Percentiles rank a stretch among this genome's conserved stretches.
Evolutionary conservation across 2,888 invertebrate species (phyloP).

Genomic region (Limnephilus rhombicus): DNA sequence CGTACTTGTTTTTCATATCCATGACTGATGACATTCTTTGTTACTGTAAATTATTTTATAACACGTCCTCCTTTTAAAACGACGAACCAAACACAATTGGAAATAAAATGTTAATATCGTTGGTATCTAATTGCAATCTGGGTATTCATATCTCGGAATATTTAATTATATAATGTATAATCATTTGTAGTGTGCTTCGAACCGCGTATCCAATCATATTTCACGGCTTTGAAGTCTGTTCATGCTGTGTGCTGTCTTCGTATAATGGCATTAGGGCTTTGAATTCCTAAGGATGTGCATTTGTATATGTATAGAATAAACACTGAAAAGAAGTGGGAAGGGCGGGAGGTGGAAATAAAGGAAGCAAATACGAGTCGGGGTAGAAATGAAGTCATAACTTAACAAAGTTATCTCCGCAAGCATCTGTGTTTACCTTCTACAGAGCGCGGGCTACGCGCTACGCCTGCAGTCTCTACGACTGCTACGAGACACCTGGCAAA

Average conservation of each 20-base stretch:
- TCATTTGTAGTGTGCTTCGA: not conserved
- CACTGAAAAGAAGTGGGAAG: not conserved
- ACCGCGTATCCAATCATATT: not conserved
- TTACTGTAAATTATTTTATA: not conserved
- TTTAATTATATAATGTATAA: not conserved
- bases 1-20: too few species aligned
- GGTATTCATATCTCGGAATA: not conserved
- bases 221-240: not conserved
- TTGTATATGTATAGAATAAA: constrained; percentile 3
- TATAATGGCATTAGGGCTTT: not conserved
- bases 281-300: constrained; percentile 11
- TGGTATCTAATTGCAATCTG: not conserved
- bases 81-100: not conserved
- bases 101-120: not conserved
- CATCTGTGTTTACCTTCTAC: constrained; percentile 31
- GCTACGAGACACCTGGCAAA: not conserved
- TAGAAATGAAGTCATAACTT: constrained; percentile 14
- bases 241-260: not conserved
- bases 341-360: not conserved
- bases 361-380: not conserved
- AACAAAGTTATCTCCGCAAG: not conserved
- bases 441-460: not conserved
- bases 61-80: not conserved
- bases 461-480: not conserved
- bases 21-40: too few species aligned